Conservation (phyloP, 2,113 vertebrate genomes). For the Burhinus bistriatus region DNA sequence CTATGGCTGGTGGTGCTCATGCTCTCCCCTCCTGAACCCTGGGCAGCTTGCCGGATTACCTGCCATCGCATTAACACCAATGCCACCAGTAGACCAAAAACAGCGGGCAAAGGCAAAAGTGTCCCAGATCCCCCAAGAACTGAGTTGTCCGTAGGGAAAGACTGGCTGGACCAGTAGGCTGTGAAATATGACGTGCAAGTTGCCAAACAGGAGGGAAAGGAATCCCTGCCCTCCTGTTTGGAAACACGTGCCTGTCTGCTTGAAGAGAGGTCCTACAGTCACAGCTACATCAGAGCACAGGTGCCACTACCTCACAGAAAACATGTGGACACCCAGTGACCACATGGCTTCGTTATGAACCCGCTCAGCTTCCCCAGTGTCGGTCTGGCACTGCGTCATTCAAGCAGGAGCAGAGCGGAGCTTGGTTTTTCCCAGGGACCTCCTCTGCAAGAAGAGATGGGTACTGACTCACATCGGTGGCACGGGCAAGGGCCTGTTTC, state of each 20-base stretch:
- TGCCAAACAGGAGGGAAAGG: neutral
- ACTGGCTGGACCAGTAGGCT: neutral
- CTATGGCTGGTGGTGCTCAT: accelerated
- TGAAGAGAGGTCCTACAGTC: neutral
- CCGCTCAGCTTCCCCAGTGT: neutral
- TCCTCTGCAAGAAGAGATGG: neutral
- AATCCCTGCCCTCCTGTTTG: neutral
- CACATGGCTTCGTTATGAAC: neutral
- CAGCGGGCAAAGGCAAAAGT: neutral
- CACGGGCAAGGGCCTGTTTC: too few species aligned
- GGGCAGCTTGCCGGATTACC: neutral
- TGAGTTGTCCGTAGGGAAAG: neutral
- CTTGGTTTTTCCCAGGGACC: neutral
- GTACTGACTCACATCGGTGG: accelerated
- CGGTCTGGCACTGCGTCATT: accelerated
- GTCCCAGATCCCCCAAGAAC: neutral
- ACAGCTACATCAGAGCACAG: neutral
- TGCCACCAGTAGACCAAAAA: neutral
- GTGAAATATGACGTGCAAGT: neutral
- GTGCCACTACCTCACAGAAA: neutral
- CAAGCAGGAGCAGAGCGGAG: neutral
- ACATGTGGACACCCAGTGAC: neutral
- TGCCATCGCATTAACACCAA: neutral
- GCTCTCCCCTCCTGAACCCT: neutral
- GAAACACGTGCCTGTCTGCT: neutral